phyloP scores from a whole-genome alignment of 2,888 invertebrate genomes.

The Mactromeris polynyma region DNA sequence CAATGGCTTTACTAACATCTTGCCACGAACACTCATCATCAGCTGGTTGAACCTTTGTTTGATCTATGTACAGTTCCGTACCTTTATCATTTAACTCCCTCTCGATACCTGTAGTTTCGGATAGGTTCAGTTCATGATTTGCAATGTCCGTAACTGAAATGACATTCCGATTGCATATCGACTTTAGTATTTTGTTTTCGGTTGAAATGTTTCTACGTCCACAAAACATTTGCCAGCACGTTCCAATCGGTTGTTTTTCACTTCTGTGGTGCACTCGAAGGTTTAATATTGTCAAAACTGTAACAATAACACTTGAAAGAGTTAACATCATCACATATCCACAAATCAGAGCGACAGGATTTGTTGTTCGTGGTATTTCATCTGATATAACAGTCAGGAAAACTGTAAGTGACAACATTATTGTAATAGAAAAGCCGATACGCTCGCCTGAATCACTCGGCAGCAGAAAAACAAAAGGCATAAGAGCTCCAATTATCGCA shows the following conservation, averaged over 20 bases:
- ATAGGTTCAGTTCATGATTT: background rate
- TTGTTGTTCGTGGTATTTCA: constrained; percentile 23
- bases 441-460: constrained; percentile 26
- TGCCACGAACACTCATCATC: constrained; percentile 12
- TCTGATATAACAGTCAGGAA: constrained; percentile 29
- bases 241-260: background rate
- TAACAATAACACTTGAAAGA: background rate
- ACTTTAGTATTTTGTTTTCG: background rate
- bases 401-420: background rate
- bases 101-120: background rate
- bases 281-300: background rate
- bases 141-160: background rate
- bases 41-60: background rate
- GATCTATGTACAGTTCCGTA: too few species aligned
- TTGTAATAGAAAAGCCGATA: constrained; percentile 20
- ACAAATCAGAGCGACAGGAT: constrained; percentile 23
- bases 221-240: background rate
- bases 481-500: background rate
- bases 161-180: background rate
- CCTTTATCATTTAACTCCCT: background rate
- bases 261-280: background rate
- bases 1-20: constrained; percentile 10
- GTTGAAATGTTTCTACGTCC: background rate
- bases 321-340: background rate
- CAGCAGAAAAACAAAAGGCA: constrained; percentile 17